Evolutionary conservation across 2,888 invertebrate species (phyloP), one percentile per base, ranked within the genome.

Genomic region (Leptinotarsa rubiginosa): DNA sequence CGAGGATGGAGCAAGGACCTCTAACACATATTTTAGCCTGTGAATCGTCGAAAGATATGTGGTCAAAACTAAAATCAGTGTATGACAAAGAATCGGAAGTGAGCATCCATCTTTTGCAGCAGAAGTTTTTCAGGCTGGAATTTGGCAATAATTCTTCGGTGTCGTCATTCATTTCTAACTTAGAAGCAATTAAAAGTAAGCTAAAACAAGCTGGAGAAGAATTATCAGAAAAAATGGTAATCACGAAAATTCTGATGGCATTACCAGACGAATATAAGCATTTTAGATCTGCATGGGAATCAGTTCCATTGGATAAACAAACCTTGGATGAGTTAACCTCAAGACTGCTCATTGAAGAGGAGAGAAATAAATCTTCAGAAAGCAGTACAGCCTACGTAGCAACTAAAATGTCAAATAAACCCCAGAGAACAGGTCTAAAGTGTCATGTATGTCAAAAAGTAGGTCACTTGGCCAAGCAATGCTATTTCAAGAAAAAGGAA

Each of bases 321-420:
- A 83, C 75, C 4, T 47, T 84, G 25, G 78, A 78, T 64, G 77
- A 76, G n/a, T 50, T 79, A 49, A 79, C 70, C 4, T 77, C 77
- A 12, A 65, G 79, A 22, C 47, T 78, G 41, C 52, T 78, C n/a
- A 52, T 77, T 1, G 79, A 80, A 54, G 77, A 78, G 73, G 73
- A 78, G 56, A 73, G 75, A 64, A 22, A 13, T 15, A 75, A 72
- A 64, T 72, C 75, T 22, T 2, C 4, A 13, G 78, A 78, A 70
- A 67, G 52, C n/a, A 49, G 50, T 47, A 76, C 70, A 22, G 77
- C 75, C 2, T 56, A 77, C 47, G 70, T 13, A 25, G 25, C 25
- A 25, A 25, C 25, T 25, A 25, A 25, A 25, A 25, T 25, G 25
- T 25, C 25, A 25, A 25, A 25, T 25, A 25, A 25, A 25, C 25